Evolutionary conservation across 2,888 invertebrate genomes (phyloP).

Genomic region (Prosopocoilus inquinatus): DNA sequence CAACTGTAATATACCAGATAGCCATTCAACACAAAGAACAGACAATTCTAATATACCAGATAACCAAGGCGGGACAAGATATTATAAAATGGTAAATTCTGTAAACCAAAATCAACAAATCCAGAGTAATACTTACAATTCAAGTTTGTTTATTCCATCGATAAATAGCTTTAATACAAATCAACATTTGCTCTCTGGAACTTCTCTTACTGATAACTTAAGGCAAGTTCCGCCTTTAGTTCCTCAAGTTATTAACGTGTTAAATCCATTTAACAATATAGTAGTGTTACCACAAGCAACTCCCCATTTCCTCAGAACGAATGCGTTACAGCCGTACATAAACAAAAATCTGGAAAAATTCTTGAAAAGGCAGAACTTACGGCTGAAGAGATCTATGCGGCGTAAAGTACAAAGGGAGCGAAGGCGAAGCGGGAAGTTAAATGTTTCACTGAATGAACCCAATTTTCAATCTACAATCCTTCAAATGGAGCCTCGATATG

Average conservation of each 20-base stretch:
- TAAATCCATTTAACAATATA: conserved; percentile 14
- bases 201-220: no score
- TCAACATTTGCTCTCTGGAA: no score
- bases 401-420: not conserved
- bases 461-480: no score
- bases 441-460: not conserved
- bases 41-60: not conserved
- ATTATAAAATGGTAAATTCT: no score
- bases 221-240: no score
- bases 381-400: no score
- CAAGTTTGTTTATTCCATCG: no score
- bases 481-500: no score
- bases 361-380: conserved; percentile 3
- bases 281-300: conserved; percentile 4
- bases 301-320: not conserved
- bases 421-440: conserved; percentile 1
- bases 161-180: not conserved
- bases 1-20: not conserved
- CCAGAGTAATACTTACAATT: no score
- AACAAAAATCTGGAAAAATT: conserved; percentile 8
- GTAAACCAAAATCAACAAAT: no score
- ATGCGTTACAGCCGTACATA: not conserved
- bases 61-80: no score
- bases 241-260: not conserved
- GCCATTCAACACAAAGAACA: not conserved